phyloP scores from a whole-genome alignment of 2,888 invertebrate species.

The Omphaloscelis lunosa region DNA sequence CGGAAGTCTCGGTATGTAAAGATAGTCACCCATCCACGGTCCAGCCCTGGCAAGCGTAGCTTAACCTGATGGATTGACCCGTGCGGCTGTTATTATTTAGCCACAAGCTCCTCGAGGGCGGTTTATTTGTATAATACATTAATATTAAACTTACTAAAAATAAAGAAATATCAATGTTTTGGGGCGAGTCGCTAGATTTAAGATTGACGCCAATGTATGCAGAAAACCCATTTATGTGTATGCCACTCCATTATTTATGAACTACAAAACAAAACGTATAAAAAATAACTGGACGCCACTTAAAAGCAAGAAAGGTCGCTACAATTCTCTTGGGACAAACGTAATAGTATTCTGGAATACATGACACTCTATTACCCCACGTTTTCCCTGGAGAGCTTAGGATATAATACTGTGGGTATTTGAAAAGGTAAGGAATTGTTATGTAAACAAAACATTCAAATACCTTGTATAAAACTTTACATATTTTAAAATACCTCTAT shows the following conservation, averaged over 20 bases:
- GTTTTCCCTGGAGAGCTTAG: slow-evolving; percentile 31
- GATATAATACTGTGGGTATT: slow-evolving; percentile 31
- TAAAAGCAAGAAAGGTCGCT: slow-evolving; percentile 28
- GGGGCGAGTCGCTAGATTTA: background rate
- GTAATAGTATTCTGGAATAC: slow-evolving; percentile 54
- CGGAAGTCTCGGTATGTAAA: too few relatives aligned
- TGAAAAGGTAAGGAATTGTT: slow-evolving; percentile 27
- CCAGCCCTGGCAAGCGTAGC: too few relatives aligned
- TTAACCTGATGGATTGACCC: too few relatives aligned
- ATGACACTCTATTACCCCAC: slow-evolving; percentile 50
- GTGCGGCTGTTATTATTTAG: too few relatives aligned
- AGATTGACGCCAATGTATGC: background rate
- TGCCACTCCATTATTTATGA: slow-evolving; percentile 7
- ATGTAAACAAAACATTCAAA: slow-evolving; percentile 18
- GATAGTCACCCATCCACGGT: too few relatives aligned
- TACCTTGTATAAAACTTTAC: too few relatives aligned
- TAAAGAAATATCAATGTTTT: background rate
- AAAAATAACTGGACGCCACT: slow-evolving; percentile 24
- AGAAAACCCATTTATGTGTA: background rate
- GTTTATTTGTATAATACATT: background rate
- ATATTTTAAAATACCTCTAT: background rate
- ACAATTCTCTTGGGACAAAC: slow-evolving; percentile 22
- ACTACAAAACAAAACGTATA: slow-evolving; percentile 22
- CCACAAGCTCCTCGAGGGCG: too few relatives aligned
- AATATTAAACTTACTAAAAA: background rate